A percentile compares a stretch with the other conserved stretches of the same genome.
Conservation (phyloP, 2,797 vertebrate species). For the Lemur catta region DNA sequence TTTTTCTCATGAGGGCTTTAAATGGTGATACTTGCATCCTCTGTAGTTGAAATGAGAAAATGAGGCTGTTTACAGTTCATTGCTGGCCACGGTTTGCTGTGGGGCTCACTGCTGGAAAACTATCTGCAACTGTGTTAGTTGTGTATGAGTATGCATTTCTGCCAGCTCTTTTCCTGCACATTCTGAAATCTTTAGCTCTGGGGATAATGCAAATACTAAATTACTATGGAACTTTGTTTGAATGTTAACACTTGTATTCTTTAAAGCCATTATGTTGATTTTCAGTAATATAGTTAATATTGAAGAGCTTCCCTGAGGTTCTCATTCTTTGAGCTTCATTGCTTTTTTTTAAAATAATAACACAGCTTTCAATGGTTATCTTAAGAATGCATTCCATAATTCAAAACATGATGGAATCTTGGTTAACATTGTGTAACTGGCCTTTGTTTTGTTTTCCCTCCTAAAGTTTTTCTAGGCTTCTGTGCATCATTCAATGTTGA, state of each 20-base stretch:
- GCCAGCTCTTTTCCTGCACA: neutral
- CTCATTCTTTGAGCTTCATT: neutral
- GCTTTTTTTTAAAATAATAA: neutral
- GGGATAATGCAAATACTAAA: neutral
- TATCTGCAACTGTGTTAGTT: neutral
- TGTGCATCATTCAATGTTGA: slow-evolving; percentile 92
- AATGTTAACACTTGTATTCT: neutral
- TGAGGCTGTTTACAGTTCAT: neutral
- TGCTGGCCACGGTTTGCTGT: neutral
- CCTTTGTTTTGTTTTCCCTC: slow-evolving; percentile 15
- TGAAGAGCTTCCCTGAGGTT: neutral
- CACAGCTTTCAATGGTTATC: neutral
- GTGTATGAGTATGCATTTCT: neutral
- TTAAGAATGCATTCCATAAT: slow-evolving; percentile 5
- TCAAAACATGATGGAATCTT: neutral
- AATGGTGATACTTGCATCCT: neutral
- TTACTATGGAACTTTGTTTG: neutral
- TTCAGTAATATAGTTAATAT: neutral
- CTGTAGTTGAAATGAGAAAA: neutral
- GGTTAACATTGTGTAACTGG: slow-evolving; percentile 33
- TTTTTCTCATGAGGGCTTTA: neutral
- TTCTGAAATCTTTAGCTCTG: neutral
- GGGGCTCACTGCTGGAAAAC: neutral
- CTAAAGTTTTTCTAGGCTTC: slow-evolving; percentile 84
- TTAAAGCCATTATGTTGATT: neutral